Evolutionary conservation across 2,797 vertebrate genomes (phyloP), one percentile per base, ranked within the genome.

Genomic region (Allobates femoralis): DNA sequence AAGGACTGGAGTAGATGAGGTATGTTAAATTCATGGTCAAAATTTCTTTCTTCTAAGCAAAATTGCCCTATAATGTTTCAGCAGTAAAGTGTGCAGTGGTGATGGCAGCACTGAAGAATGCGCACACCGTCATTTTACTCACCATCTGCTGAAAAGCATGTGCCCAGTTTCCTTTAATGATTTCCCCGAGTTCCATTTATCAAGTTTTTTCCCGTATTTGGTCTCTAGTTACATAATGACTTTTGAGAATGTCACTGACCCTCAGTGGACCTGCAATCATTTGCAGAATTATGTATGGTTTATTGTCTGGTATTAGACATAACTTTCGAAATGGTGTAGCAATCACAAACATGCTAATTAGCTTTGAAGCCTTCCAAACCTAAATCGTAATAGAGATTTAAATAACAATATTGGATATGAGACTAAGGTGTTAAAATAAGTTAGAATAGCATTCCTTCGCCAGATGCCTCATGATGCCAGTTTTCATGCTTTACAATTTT

Each of bases 1-100:
- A 90, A 93, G 94, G 89, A 92, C 86, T 81, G 92, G 88, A 73
- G 26, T 86, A 86, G 89, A 95, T 90, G 86, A 77, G 95, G 95
- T 96, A 95, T 69, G 92, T 69, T 73, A 86, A 64, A 85, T 71
- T 50, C 26, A 51, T 80, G 50, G 66, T 74, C 56, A 18, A 79
- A 46, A 41, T 60, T 50, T 62, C 41, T 15, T 18, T 58, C 55
- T 60, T 34, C 2, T 58, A 53, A 34, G 66, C 53, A 26, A 28
- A 83, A 30, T 60, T 74, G 51, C 53, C 23, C 8, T 46, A 34
- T 41, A 50, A 60, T 62, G 53, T 73, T 71, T 58, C 67, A 23
- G 50, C 26, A 21, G 53, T 67, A 83, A 41, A 83, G 16, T 21
- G 32, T 50, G 67, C 53, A 74, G 67, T 1, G 11, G 81, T 18